Evolutionary conservation across 2,113 vertebrate species (phyloP).

Genomic region (Pan troglodytes): NHGRI_mPanTro3-v2.1_pri NC_072417.2:32974501-32975000

Average conservation of each 20-base stretch:
- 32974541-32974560: not conserved
- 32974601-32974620: not conserved
- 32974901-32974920: not conserved
- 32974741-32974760: not conserved
- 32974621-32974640: not conserved
- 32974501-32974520: not conserved
- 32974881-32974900: not conserved
- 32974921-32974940: not conserved
- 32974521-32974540: not conserved
- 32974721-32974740: not conserved
- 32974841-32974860: not conserved
- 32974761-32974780: not conserved
- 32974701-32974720: not conserved
- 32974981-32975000: not conserved
- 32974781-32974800: fast-evolving
- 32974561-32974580: not conserved
- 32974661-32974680: not conserved
- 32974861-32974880: fast-evolving
- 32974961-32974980: not conserved
- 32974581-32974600: not conserved
- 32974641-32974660: not conserved
- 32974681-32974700: not conserved
- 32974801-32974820: not conserved
- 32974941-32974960: not conserved
- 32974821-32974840: not conserved